A percentile compares a stretch with the other conserved stretches of the same genome.
Conservation (phyloP, 2,113 vertebrate genomes). For the Suricata suricatta region DNA sequence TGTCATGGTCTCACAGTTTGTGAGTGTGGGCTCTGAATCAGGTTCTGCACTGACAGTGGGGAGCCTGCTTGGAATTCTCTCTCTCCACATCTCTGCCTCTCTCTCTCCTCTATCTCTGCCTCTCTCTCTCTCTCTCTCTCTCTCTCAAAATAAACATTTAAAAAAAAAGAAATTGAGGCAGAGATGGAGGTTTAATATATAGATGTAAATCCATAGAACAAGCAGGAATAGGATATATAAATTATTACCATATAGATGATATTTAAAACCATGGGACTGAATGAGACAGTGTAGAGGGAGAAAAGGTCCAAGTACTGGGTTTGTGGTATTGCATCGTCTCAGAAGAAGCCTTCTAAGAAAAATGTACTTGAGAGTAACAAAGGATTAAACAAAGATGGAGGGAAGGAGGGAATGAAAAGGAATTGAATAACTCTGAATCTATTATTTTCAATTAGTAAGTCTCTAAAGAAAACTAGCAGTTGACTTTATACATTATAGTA, state of each 20-base stretch:
- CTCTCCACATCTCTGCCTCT: too few species aligned
- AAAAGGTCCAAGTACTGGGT: neutral
- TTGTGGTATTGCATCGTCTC: neutral
- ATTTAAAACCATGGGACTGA: neutral
- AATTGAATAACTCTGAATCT: neutral
- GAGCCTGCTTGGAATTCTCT: too few species aligned
- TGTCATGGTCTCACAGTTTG: too few species aligned
- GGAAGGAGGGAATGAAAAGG: neutral
- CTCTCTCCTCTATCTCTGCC: too few species aligned
- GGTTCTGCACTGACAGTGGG: too few species aligned
- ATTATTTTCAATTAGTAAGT: neutral
- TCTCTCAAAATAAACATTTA: too few species aligned
- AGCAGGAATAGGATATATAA: neutral
- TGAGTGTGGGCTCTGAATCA: too few species aligned
- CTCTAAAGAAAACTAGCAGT: neutral
- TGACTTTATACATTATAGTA: neutral
- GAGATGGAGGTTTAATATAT: neutral
- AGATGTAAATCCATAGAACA: neutral
- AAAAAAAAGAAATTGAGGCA: neutral
- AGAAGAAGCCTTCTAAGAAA: neutral
- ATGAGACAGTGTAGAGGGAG: neutral
- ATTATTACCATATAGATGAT: neutral
- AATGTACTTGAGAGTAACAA: neutral
- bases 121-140: too few species aligned
- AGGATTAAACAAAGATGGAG: neutral